Evolutionary conservation across 1,140 invertebrate species (phyloP), one percentile per base, ranked within the genome.

Genomic region (Drosophila subobscura): DNA sequence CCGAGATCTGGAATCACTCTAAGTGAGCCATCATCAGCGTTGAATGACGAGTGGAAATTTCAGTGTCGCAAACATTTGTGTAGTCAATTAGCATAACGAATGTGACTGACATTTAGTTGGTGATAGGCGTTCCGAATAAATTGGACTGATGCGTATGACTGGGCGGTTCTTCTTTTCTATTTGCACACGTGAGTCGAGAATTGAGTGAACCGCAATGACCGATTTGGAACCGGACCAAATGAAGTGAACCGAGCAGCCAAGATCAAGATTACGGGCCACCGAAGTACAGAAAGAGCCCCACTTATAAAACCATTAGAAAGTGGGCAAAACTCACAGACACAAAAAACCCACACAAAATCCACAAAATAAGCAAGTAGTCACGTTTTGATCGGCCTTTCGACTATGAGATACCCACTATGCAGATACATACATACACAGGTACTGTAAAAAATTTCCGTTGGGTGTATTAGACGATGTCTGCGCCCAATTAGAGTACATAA

Each of bases 241-340:
- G 49, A 54, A 73, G 53, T 79, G 65, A 63, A 54, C 59, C 42
- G 46, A 47, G 46, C 45, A 16, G 16, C 23, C 58, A 37, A 64
- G 59, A 73, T 73, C 40, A 47, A 86, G 81, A 86, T 86, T 73
- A 78, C 51, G 46, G 27, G 55, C 52, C 46, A 57, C 55, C 51
- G 29, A 58, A 46, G 51, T 50, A 41, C 50, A 49, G 16, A 47
- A 50, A 47, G 37, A 41, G 8, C 14, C 22, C 75, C 79, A 84
- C 80, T 84, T 76, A 84, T 60, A 63, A 77, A 74, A 12, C 77
- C 77, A 86, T 85, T 85, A 81, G 71, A 68, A 68, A 55, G 45
- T 20, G 47, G 37, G 6, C 14, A 72, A 61, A 61, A 45, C 67
- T 7, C 12, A 23, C 44, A 81, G 53, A 80, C 79, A 81, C 3